Evolutionary conservation across 1,140 invertebrate genomes (phyloP).

Genomic region (Mamestra configurata): DNA sequence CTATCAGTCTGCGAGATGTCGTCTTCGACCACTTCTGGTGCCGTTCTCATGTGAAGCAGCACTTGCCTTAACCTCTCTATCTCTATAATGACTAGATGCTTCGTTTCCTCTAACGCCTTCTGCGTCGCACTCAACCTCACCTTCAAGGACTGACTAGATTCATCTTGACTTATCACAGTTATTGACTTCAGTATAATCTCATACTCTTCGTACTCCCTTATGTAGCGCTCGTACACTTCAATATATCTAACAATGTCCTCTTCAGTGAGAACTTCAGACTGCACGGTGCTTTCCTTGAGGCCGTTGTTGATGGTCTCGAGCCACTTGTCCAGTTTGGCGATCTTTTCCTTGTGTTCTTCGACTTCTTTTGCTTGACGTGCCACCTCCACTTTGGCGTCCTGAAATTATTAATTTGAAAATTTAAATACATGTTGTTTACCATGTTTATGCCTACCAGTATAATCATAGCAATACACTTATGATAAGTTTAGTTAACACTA

Average conservation of each 20-base stretch:
- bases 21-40: constrained; percentile 79
- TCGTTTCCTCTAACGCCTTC: constrained; percentile 88
- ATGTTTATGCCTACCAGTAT: too few species aligned
- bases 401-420: constrained; percentile 64
- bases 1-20: constrained; percentile 88
- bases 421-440: background rate
- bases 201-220: constrained; percentile 88
- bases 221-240: constrained; percentile 84
- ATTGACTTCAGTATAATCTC: constrained; percentile 89
- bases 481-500: too few species aligned
- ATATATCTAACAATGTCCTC: constrained; percentile 84
- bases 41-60: constrained; percentile 76
- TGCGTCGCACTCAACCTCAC: constrained; percentile 88
- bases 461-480: too few species aligned
- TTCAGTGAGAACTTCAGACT: constrained; percentile 76
- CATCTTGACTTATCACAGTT: constrained; percentile 87
- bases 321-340: constrained; percentile 80
- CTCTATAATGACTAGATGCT: constrained; percentile 87
- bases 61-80: constrained; percentile 88
- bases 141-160: constrained; percentile 88
- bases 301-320: constrained; percentile 80
- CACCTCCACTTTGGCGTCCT: constrained; percentile 79
- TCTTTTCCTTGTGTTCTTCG: constrained; percentile 78
- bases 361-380: constrained; percentile 73
- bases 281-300: constrained; percentile 75